Evolutionary conservation across 2,797 vertebrate species (phyloP).

Genomic region (Tapera naevia): DNA sequence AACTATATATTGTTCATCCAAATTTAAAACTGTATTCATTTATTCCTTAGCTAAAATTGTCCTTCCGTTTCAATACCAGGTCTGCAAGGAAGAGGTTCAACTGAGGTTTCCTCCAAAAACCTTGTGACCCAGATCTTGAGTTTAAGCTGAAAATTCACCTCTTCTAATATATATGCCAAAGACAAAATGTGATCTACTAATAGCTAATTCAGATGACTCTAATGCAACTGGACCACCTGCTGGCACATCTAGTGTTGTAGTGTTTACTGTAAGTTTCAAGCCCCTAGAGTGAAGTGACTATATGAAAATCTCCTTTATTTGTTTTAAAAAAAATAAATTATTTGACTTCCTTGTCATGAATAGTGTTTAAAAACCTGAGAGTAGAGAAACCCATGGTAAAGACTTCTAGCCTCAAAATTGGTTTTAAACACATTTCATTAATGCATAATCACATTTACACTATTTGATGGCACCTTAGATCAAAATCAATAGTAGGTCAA

Average conservation of each 20-base stretch:
- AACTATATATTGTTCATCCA: neutral
- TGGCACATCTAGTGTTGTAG: neutral
- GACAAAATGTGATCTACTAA: neutral
- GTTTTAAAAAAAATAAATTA: neutral
- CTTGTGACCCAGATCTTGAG: neutral
- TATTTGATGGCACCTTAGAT: neutral
- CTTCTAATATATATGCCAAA: neutral
- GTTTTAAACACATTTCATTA: neutral
- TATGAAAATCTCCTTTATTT: neutral
- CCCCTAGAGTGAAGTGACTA: neutral
- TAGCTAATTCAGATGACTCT: neutral
- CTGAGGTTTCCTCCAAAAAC: neutral
- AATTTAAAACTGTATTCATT: slow-evolving; percentile 21
- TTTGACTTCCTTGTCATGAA: neutral
- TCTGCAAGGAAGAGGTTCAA: neutral
- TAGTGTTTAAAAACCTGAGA: neutral
- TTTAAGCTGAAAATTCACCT: neutral
- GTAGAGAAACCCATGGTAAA: neutral
- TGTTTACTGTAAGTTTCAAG: neutral
- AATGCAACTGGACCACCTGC: neutral
- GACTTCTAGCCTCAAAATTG: neutral
- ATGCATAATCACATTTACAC: neutral
- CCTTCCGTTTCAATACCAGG: neutral
- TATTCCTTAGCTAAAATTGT: neutral
- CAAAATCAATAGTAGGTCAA: neutral